Percentiles rank a stretch among this genome's conserved stretches.
Conservation (phyloP, 2,888 invertebrate genomes). For the Pyrrhia umbra region DNA sequence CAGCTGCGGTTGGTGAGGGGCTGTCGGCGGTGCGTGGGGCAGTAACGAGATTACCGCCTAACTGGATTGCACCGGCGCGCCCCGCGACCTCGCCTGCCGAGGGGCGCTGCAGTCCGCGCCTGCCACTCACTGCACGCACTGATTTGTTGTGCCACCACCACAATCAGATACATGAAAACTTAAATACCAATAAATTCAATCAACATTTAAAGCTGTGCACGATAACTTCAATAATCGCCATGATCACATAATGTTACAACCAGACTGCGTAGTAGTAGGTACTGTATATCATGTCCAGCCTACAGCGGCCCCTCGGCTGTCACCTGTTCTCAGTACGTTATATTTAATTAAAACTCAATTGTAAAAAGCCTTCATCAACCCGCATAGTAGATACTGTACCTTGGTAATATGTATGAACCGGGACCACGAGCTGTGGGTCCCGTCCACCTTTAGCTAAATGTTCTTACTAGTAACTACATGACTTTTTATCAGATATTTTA, state of each 20-base stretch:
- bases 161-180: constrained; percentile 13
- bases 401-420: not conserved
- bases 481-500: not conserved
- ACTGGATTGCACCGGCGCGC: constrained; percentile 68
- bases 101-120: constrained; percentile 12
- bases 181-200: constrained; percentile 1
- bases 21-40: constrained; percentile 49
- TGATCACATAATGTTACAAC: no score
- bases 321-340: not conserved
- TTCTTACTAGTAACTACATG: not conserved
- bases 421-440: constrained; percentile 6
- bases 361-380: constrained; percentile 1
- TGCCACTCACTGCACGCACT: constrained; percentile 12
- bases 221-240: not conserved
- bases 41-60: constrained; percentile 78
- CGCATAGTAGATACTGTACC: constrained; percentile 15
- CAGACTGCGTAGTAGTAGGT: not conserved
- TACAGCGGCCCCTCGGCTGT: not conserved
- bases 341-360: not conserved
- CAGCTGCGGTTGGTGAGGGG: constrained; percentile 61
- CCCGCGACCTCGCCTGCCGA: constrained; percentile 1
- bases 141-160: constrained; percentile 44
- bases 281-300: not conserved
- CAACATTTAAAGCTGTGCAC: not conserved
- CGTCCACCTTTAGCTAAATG: constrained; percentile 10